Conservation (phyloP, 2,113 vertebrate genomes). For the Leptobrachium ailaonicum region DNA sequence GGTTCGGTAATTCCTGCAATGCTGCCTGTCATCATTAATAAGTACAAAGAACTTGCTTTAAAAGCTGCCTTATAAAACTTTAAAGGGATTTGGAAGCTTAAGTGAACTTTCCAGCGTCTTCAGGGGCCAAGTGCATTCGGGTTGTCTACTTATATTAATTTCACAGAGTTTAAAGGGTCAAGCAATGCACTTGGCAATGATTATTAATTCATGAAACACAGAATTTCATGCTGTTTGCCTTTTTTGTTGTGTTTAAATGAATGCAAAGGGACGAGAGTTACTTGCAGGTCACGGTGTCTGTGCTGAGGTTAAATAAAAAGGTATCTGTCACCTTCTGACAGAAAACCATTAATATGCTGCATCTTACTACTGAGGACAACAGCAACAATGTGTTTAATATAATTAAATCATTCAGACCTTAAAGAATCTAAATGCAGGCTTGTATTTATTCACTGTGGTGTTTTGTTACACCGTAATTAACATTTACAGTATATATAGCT, state of each 20-base stretch:
- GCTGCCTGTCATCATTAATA: conserved; percentile 80
- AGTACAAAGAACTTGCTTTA: conserved; percentile 81
- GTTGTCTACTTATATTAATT: conserved; percentile 98
- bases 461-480: too few species aligned
- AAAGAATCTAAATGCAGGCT: background rate
- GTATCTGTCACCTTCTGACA: conserved; percentile 74
- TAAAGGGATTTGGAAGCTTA: conserved; percentile 88
- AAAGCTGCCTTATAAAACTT: conserved; percentile 94
- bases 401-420: background rate
- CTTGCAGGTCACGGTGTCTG: conserved; percentile 55
- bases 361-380: conserved; percentile 76
- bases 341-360: conserved; percentile 70
- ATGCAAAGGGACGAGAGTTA: conserved; percentile 54
- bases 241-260: conserved; percentile 52
- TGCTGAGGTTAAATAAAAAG: conserved; percentile 60
- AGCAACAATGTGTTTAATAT: conserved; percentile 48
- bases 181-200: conserved; percentile 85
- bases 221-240: conserved; percentile 72
- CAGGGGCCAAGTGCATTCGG: conserved; percentile 71
- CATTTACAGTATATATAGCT: too few species aligned
- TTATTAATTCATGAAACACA: conserved; percentile 90
- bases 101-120: conserved; percentile 83
- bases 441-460: background rate
- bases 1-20: conserved; percentile 77
- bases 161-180: conserved; percentile 94